phyloP scores from a whole-genome alignment of 2,113 vertebrate species.

The Petrocephalus microphthalmus region DNA sequence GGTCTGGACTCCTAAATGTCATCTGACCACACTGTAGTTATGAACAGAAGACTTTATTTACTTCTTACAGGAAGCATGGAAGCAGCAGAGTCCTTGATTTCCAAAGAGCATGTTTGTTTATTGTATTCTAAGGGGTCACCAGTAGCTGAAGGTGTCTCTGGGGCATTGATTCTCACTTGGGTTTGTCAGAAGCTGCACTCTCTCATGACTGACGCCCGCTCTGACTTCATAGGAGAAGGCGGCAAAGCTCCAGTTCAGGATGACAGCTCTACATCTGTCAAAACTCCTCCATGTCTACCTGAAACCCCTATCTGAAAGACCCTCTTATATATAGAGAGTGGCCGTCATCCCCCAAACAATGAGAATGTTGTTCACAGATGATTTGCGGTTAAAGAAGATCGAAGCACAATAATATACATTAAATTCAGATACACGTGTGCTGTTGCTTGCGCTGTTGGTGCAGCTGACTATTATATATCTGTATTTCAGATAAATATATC shows the following conservation, averaged over 20 bases:
- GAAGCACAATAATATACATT: not conserved
- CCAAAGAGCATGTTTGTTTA: not conserved
- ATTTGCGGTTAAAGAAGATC: not conserved
- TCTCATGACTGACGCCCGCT: not conserved
- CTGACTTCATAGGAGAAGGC: too few species aligned
- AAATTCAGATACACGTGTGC: constrained; percentile 8
- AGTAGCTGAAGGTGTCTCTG: not conserved
- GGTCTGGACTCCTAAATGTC: not conserved
- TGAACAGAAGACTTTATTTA: not conserved
- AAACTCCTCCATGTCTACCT: not conserved
- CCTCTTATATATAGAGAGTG: not conserved
- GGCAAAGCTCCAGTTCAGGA: not conserved
- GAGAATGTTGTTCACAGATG: not conserved
- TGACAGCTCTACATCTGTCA: not conserved
- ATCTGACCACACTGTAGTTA: not conserved
- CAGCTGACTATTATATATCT: not conserved
- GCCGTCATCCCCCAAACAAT: not conserved
- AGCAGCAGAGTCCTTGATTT: not conserved
- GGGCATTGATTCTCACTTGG: not conserved
- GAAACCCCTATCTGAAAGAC: not conserved
- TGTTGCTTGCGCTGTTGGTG: not conserved
- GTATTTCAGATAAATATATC: not conserved
- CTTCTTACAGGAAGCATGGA: not conserved
- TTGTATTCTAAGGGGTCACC: not conserved
- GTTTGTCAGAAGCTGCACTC: not conserved